These are phyloP conservation scores for Aproaerema taeniolella DNA, from an alignment of 2,888 invertebrate species.

Conservation along the genomic window DNA sequence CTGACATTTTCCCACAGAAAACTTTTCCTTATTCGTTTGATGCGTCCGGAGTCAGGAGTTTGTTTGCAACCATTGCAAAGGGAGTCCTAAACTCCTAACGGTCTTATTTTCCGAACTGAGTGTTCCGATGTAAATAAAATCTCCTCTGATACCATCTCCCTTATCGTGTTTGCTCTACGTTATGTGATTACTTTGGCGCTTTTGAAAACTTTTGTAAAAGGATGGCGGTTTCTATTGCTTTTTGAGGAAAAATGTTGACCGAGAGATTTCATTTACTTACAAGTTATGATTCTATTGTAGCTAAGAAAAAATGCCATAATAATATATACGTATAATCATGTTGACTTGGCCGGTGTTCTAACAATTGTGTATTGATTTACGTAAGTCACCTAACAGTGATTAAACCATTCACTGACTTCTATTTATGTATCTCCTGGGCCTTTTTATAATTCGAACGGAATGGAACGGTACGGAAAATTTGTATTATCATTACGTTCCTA, in stretches of 20 bases:
- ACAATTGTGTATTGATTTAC: no score
- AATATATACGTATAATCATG: no score
- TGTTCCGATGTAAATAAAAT: slow-evolving; percentile 11
- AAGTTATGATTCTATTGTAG: no score
- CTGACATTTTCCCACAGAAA: slow-evolving; percentile 1
- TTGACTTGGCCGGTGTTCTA: no score
- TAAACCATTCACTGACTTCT: no score
- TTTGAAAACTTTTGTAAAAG: background rate
- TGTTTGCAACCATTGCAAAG: slow-evolving; percentile 7
- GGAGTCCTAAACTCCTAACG: background rate
- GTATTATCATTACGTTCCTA: no score
- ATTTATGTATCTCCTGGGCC: no score
- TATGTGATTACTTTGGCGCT: slow-evolving; percentile 1
- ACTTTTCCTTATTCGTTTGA: slow-evolving; percentile 6
- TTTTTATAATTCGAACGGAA: no score
- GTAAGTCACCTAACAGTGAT: no score
- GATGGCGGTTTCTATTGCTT: background rate
- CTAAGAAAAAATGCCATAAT: no score
- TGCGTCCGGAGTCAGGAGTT: background rate
- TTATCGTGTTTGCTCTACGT: slow-evolving; percentile 3
- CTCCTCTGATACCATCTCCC: slow-evolving; percentile 9
- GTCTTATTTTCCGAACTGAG: slow-evolving; percentile 9
- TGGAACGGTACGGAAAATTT: no score
- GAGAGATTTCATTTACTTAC: no score
- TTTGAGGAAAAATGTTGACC: background rate